phyloP scores from a whole-genome alignment of 2,888 invertebrate species.

The Apodemia hepburni region DNA sequence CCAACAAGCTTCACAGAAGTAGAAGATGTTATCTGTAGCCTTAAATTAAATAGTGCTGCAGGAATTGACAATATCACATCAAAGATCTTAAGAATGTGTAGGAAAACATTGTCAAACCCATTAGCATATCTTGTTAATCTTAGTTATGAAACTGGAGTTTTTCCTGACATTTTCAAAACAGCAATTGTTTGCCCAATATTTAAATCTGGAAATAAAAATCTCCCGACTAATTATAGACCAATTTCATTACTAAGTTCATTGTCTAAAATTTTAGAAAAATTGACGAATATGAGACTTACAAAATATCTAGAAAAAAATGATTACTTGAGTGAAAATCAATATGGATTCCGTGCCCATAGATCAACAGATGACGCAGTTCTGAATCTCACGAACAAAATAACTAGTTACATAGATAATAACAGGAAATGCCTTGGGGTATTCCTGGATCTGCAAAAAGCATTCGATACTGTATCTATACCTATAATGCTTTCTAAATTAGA shows the following conservation, averaged over 20 bases:
- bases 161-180: conserved; percentile 14
- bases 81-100: too few relatives aligned
- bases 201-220: conserved; percentile 8
- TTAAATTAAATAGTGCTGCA: neutral
- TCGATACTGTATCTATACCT: neutral
- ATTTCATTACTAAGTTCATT: neutral
- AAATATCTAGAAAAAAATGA: conserved; percentile 9
- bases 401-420: neutral
- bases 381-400: conserved; percentile 11
- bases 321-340: too few relatives aligned
- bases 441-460: too few relatives aligned
- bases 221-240: too few relatives aligned
- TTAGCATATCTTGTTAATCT: neutral
- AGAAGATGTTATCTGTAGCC: neutral
- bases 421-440: conserved; percentile 15
- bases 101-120: too few relatives aligned
- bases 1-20: conserved; percentile 2
- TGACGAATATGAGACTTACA: conserved; percentile 7
- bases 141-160: conserved; percentile 10
- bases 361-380: conserved; percentile 17
- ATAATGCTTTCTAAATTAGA: conserved; percentile 14
- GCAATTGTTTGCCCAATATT: conserved; percentile 10
- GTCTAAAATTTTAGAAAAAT: conserved; percentile 20
- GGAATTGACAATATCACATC: neutral
- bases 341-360: conserved; percentile 8